These are phyloP conservation scores for Dicranocentrus wangi DNA, from an alignment of 2,888 invertebrate genomes.

Conservation along the genomic window DNA sequence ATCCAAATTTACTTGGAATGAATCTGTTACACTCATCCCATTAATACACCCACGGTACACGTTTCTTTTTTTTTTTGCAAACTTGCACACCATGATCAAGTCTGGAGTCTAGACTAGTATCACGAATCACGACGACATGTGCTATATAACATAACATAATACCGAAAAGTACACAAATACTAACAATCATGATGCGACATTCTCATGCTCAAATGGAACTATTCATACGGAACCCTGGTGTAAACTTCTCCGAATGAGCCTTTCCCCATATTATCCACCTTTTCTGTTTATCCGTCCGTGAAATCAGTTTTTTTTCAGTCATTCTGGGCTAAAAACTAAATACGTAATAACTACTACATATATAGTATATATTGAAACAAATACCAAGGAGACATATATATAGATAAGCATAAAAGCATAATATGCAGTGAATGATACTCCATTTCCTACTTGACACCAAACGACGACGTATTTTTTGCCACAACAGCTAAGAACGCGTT, in stretches of 20 bases:
- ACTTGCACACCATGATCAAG: neutral
- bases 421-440: too few relatives aligned
- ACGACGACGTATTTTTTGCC: too few relatives aligned
- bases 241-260: neutral
- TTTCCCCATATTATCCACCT: neutral
- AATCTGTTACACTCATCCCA: neutral
- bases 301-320: too few relatives aligned
- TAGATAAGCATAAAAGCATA: too few relatives aligned
- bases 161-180: neutral
- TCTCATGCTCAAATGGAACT: neutral
- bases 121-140: neutral
- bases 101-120: neutral
- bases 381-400: too few relatives aligned
- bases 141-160: neutral
- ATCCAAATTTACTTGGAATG: neutral
- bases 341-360: too few relatives aligned
- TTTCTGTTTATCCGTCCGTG: neutral
- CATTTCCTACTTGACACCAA: too few relatives aligned
- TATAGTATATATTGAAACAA: too few relatives aligned
- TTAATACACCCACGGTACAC: neutral
- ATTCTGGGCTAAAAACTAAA: too few relatives aligned
- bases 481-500: too few relatives aligned
- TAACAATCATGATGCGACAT: neutral
- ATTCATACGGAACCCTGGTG: neutral
- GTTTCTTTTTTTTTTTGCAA: neutral